Evolutionary conservation across 1,140 invertebrate genomes (phyloP).

Genomic region (Scylla paramamosain): DNA sequence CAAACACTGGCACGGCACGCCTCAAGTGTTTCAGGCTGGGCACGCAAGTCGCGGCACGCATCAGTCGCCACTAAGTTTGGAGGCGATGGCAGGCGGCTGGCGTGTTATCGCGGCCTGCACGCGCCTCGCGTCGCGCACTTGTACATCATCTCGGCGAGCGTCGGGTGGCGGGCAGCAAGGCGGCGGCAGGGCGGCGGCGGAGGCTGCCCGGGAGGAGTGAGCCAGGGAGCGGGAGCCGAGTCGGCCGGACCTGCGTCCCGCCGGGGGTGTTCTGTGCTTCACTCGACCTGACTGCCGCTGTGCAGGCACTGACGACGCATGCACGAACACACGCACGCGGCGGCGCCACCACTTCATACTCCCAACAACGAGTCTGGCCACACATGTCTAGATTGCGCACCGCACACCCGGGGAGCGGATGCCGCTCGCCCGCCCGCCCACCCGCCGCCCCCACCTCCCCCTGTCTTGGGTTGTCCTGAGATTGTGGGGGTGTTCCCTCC

Average conservation of each 20-base stretch:
- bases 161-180: background rate
- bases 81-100: too few species aligned
- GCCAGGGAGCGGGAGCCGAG: background rate
- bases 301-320: conserved; percentile 5
- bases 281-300: conserved; percentile 7
- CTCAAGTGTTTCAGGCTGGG: too few species aligned
- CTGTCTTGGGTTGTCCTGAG: too few species aligned
- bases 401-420: background rate
- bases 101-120: background rate
- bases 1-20: too few species aligned
- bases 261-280: background rate
- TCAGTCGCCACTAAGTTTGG: too few species aligned
- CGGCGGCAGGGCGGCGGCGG: background rate
- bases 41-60: too few species aligned
- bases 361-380: background rate
- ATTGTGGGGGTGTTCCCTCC: background rate
- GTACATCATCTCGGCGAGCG: background rate
- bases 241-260: background rate
- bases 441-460: too few species aligned
- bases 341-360: background rate
- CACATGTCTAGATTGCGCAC: conserved; percentile 1
- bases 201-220: background rate
- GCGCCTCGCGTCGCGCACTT: background rate
- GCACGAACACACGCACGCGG: background rate
- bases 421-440: too few species aligned